These are phyloP conservation scores for Cyanoderma ruficeps DNA, from an alignment of 2,113 vertebrate genomes.

Conservation along the genomic window DNA sequence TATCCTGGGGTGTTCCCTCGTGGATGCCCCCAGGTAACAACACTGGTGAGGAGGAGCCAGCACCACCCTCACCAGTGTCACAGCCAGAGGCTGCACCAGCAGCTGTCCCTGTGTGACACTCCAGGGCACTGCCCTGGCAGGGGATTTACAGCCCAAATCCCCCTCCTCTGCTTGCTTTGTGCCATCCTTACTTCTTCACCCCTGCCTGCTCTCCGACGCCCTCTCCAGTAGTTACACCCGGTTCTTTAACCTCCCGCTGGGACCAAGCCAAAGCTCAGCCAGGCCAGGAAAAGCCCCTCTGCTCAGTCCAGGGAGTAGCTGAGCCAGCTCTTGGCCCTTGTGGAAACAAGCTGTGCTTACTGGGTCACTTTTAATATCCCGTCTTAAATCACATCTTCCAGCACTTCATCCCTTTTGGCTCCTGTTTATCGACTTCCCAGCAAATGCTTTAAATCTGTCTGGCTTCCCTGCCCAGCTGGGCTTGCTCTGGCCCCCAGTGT, in stretches of 20 bases:
- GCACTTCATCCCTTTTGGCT: conserved; percentile 3
- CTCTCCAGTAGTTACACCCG: not conserved
- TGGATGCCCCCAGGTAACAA: not conserved
- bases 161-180: not conserved
- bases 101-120: rapidly evolving
- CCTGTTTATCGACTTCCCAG: not conserved
- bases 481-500: not conserved
- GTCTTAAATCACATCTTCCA: conserved; percentile 38
- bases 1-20: rapidly evolving
- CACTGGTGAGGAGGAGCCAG: not conserved
- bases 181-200: not conserved
- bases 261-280: not conserved
- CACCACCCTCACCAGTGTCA: not conserved
- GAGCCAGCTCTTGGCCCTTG: rapidly evolving
- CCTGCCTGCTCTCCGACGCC: not conserved
- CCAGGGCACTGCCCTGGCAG: not conserved
- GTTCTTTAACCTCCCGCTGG: not conserved
- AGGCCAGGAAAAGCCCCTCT: not conserved
- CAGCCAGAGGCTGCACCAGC: not conserved
- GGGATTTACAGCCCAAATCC: not conserved
- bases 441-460: not conserved
- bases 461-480: not conserved
- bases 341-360: not conserved
- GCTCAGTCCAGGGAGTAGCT: not conserved
- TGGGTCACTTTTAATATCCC: not conserved